Percentiles rank a stretch among this genome's conserved stretches.
Evolutionary conservation across 2,797 vertebrate species (phyloP).

Genomic region (Atherinosoma microstoma): DNA sequence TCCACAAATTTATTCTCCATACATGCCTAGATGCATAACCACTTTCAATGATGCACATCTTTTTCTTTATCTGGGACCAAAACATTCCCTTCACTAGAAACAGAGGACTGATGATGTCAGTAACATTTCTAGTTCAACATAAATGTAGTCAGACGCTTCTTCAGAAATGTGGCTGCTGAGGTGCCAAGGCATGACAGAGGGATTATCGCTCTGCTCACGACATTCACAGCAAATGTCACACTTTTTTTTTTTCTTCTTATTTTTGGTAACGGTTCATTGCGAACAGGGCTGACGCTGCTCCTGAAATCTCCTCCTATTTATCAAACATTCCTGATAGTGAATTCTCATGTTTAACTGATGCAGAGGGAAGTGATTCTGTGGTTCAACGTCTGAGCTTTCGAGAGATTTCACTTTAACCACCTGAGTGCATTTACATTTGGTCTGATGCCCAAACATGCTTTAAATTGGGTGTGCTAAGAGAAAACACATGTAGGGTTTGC

Average conservation of each 20-base stretch:
- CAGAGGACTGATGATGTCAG: not conserved
- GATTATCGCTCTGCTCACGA: constrained; percentile 10
- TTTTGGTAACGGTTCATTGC: not conserved
- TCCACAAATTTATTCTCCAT: constrained; percentile 5
- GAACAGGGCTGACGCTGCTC: not conserved
- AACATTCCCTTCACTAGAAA: not conserved
- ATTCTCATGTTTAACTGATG: constrained; percentile 3
- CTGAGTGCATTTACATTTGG: constrained; percentile 12
- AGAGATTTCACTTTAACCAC: constrained; percentile 9
- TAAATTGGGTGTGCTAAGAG: not conserved
- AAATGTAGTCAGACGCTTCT: not conserved
- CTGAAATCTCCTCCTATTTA: constrained; percentile 8
- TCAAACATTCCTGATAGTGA: not conserved
- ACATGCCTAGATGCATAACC: not conserved
- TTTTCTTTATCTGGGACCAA: not conserved
- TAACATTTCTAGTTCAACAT: not conserved
- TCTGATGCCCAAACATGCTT: constrained; percentile 3
- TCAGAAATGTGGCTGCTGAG: not conserved
- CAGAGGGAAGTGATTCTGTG: not conserved
- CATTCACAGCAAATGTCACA: not conserved
- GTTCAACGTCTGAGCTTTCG: not conserved
- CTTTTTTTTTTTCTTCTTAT: not conserved
- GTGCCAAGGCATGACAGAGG: constrained; percentile 3
- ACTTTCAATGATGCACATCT: not conserved
- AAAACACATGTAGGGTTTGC: not conserved